phyloP scores from a whole-genome alignment of 2,797 vertebrate species.

The Antrozous pallidus region DNA sequence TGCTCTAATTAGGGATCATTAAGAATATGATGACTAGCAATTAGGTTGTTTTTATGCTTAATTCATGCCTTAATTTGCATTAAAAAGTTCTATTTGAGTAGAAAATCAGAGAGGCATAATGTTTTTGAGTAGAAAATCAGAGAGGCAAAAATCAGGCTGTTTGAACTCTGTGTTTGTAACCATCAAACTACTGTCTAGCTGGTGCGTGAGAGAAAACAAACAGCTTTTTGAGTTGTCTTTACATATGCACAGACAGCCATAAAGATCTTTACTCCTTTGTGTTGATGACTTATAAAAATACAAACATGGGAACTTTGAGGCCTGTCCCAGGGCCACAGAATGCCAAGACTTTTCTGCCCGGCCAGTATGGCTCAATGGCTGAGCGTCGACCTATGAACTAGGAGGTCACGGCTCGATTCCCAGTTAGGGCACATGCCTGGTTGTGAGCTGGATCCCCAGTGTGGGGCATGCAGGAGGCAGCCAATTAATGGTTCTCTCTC shows the following conservation, averaged over 20 bases:
- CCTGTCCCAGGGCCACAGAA: not conserved
- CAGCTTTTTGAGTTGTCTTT: not conserved
- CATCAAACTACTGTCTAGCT: not conserved
- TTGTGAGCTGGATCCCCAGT: too few relatives aligned
- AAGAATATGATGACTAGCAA: constrained; percentile 50
- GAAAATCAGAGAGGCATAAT: constrained; percentile 41
- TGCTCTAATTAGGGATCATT: constrained; percentile 56
- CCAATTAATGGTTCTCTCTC: too few relatives aligned
- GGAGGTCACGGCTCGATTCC: too few relatives aligned
- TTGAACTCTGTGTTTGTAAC: not conserved
- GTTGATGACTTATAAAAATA: not conserved
- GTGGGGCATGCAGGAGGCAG: too few relatives aligned
- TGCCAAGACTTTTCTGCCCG: not conserved
- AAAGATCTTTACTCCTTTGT: not conserved
- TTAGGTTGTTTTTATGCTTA: constrained; percentile 50
- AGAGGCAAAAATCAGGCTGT: not conserved
- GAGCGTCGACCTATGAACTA: too few relatives aligned
- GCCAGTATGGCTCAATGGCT: too few relatives aligned
- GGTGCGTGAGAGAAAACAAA: not conserved
- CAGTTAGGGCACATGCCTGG: too few relatives aligned
- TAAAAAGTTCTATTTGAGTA: constrained; percentile 40
- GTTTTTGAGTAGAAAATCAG: constrained; percentile 49
- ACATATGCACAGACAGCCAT: not conserved
- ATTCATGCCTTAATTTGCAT: constrained; percentile 47
- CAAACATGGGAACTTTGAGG: too few relatives aligned